Conservation (phyloP, 2,888 invertebrate genomes). For the Sesia bembeciformis region DNA sequence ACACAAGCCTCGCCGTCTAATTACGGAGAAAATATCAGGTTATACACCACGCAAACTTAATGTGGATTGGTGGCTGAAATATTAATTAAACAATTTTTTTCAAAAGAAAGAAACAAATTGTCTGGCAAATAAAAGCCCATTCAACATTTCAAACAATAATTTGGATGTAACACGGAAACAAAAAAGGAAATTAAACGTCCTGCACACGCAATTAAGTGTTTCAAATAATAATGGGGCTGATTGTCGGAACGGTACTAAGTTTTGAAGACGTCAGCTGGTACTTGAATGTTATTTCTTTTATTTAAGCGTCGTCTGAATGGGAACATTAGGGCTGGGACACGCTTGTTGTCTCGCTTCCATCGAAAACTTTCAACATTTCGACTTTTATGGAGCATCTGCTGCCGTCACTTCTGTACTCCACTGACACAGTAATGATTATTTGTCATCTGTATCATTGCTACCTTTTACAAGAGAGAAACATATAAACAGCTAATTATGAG, state of each 20-base stretch:
- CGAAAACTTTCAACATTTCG: constrained; percentile 45
- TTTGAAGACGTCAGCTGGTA: constrained; percentile 31
- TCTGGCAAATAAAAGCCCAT: constrained; percentile 9
- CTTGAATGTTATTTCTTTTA: constrained; percentile 36
- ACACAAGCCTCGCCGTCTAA: too few species aligned
- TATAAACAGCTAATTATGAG: too few species aligned
- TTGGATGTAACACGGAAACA: constrained; percentile 9
- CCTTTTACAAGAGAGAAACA: too few species aligned
- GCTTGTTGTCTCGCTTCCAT: constrained; percentile 31
- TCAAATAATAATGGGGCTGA: constrained; percentile 43
- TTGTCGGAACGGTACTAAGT: constrained; percentile 38
- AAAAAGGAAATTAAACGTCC: constrained; percentile 17
- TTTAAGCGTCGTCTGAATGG: constrained; percentile 18
- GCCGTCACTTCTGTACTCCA: constrained; percentile 21
- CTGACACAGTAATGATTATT: constrained; percentile 12
- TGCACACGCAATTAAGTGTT: constrained; percentile 37
- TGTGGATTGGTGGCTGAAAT: too few species aligned
- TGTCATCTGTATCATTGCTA: neutral
- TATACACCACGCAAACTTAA: too few species aligned
- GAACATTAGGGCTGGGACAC: constrained; percentile 14
- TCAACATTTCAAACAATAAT: constrained; percentile 28
- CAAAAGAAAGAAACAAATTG: neutral
- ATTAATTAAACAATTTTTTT: neutral
- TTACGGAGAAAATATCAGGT: too few species aligned
- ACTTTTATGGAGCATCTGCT: constrained; percentile 52